phyloP scores from a whole-genome alignment of 2,113 vertebrate species.

The Atherinomorus stipes region DNA sequence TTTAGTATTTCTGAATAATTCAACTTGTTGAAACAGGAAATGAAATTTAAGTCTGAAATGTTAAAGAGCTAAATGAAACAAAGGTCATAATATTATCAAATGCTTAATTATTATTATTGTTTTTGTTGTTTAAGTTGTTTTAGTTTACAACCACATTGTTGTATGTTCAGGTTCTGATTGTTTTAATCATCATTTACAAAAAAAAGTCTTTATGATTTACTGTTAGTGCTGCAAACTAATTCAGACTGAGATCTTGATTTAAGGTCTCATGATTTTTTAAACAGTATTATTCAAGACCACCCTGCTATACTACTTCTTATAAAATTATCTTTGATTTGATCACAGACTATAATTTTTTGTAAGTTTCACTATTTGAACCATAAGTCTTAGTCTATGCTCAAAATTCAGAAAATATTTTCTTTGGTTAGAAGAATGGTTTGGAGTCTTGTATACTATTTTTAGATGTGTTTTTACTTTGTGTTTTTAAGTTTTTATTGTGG shows the following conservation, averaged over 20 bases:
- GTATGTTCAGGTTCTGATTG: not conserved
- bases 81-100: not conserved
- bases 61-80: not conserved
- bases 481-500: no score
- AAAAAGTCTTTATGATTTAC: not conserved
- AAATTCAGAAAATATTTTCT: not conserved
- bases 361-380: not conserved
- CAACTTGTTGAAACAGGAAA: constrained; percentile 8
- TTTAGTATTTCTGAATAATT: not conserved
- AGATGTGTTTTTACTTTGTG: no score
- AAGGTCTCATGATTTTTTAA: not conserved
- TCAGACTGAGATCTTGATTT: not conserved
- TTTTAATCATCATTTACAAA: not conserved
- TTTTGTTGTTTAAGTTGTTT: not conserved
- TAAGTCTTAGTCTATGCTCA: not conserved
- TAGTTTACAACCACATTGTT: not conserved
- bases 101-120: not conserved
- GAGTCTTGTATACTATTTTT: no score
- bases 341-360: not conserved
- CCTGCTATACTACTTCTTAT: not conserved
- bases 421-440: not conserved
- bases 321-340: not conserved
- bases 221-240: not conserved
- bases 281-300: not conserved
- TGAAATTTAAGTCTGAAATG: not conserved